Evolutionary conservation across 2,888 invertebrate genomes (phyloP).

Genomic region (Drosophila dives): DNA sequence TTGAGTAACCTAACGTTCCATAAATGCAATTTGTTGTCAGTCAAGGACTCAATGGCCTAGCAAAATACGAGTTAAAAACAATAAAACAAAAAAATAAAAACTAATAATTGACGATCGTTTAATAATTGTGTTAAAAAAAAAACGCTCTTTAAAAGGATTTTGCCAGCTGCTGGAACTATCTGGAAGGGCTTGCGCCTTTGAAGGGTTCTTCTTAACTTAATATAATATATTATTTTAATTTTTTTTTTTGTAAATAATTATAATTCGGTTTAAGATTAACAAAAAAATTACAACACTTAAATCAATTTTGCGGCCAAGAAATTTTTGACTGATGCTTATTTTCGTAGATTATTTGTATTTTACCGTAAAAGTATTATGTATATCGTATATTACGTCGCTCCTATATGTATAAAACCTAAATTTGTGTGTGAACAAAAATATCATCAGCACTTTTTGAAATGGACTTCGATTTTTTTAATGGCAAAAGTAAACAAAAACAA

Average conservation of each 20-base stretch:
- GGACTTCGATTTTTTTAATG: conserved; percentile 85
- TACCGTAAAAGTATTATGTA: conserved; percentile 70
- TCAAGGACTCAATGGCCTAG: conserved; percentile 82
- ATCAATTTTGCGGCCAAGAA: conserved; percentile 81
- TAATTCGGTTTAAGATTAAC: conserved; percentile 26
- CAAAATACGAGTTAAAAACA: conserved; percentile 54
- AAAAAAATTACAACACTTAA: conserved; percentile 8
- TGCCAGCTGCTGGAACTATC: conserved; percentile 35
- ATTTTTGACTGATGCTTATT: conserved; percentile 84
- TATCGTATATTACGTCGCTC: conserved; percentile 75
- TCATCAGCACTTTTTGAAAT: conserved; percentile 84
- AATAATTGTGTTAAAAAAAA: conserved; percentile 12
- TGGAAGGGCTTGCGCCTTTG: conserved; percentile 22
- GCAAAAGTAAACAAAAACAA: conserved; percentile 51
- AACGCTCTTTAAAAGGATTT: conserved; percentile 19
- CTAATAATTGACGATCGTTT: conserved; percentile 8
- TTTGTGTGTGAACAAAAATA: conserved; percentile 85
- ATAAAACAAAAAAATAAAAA: background rate
- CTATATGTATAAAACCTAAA: conserved; percentile 74
- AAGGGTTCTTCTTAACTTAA: conserved; percentile 9
- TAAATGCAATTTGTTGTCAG: conserved; percentile 77
- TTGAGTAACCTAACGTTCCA: conserved; percentile 69
- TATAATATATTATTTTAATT: conserved; percentile 9
- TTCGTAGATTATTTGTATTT: conserved; percentile 75
- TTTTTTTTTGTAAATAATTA: conserved; percentile 17